These are phyloP conservation scores for Rutpela maculata DNA, from an alignment of 2,888 invertebrate species.

Conservation along the genomic window DNA sequence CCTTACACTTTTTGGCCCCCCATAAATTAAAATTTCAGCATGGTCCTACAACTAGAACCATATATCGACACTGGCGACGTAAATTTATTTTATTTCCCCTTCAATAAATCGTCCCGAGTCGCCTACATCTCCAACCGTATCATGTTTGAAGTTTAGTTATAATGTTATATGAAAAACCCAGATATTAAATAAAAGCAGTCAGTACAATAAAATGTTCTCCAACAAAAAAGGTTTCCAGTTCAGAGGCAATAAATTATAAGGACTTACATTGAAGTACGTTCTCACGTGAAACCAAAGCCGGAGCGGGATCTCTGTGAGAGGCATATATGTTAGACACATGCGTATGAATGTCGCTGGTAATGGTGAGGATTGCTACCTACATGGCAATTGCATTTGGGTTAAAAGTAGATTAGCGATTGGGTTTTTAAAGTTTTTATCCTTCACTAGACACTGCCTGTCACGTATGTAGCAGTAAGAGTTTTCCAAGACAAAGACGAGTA, in stretches of 20 bases:
- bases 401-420: slow-evolving; percentile 68
- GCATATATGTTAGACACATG: slow-evolving; percentile 47
- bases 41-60: not conserved
- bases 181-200: slow-evolving; percentile 28
- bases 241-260: slow-evolving; percentile 24
- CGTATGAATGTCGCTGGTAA: slow-evolving; percentile 62
- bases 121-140: not conserved
- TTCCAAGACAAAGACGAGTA: too few relatives aligned
- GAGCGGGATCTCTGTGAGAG: slow-evolving; percentile 43
- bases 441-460: slow-evolving; percentile 5
- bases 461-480: not conserved
- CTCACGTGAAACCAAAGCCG: slow-evolving; percentile 43
- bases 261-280: slow-evolving; percentile 42
- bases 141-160: slow-evolving; percentile 6
- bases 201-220: slow-evolving; percentile 16
- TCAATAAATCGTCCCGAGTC: not conserved
- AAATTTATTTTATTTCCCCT: not conserved
- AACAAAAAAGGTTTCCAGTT: slow-evolving; percentile 23
- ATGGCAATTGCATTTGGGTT: slow-evolving; percentile 71
- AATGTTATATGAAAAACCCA: slow-evolving; percentile 12
- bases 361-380: slow-evolving; percentile 63
- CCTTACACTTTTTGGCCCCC: too few relatives aligned
- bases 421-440: slow-evolving; percentile 55
- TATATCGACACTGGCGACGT: not conserved
- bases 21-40: not conserved